Conservation (phyloP, 2,797 vertebrate species). For the Phaenicophaeus curvirostris region DNA sequence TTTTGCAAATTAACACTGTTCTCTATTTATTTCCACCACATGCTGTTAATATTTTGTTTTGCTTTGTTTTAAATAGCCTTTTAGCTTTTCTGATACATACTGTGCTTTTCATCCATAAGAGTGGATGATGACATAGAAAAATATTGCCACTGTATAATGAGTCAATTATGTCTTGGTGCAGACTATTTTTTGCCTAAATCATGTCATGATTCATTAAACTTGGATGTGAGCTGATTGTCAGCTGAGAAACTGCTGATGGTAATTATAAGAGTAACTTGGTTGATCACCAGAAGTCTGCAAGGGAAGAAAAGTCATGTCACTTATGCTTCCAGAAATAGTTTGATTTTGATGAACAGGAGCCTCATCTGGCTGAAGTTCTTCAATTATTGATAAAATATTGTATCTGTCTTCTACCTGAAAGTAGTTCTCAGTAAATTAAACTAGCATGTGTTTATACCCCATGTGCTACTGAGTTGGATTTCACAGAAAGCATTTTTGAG, state of each 20-base stretch:
- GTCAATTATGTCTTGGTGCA: neutral
- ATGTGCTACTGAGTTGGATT: neutral
- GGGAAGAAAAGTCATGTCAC: neutral
- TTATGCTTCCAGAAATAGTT: neutral
- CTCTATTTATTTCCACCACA: neutral
- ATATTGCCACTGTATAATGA: neutral
- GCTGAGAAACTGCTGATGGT: constrained; percentile 1
- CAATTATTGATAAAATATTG: neutral
- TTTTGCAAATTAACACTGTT: neutral
- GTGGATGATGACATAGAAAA: neutral
- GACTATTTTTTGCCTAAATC: neutral
- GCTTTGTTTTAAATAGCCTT: neutral
- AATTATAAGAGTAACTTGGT: neutral
- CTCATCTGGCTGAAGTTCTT: neutral
- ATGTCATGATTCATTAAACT: neutral
- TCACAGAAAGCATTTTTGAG: neutral
- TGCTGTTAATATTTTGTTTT: neutral
- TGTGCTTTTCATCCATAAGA: neutral
- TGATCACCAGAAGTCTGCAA: neutral
- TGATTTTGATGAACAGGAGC: neutral
- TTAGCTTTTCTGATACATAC: neutral
- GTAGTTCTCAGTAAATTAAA: neutral
- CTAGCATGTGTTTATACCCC: neutral
- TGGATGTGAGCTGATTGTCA: neutral
- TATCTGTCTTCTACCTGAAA: neutral